Percentiles rank a stretch among this genome's conserved stretches.
Evolutionary conservation across 2,888 invertebrate species (phyloP).

Genomic region (Cantharis lateralis): DNA sequence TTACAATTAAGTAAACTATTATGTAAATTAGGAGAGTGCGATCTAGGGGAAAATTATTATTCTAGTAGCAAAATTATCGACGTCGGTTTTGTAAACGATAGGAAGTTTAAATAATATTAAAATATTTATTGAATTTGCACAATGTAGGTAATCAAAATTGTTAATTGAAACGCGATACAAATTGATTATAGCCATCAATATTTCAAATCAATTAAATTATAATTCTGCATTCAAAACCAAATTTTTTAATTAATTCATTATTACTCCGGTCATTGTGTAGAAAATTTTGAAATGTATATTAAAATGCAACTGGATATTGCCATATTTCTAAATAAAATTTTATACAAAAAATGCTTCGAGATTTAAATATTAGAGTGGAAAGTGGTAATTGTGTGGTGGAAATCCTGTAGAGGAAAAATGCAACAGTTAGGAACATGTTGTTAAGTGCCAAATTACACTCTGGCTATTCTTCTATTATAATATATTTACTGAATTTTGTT

Average conservation of each 20-base stretch:
- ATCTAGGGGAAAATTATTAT: background rate
- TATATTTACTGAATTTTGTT: too few species aligned
- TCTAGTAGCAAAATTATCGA: background rate
- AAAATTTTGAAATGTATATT: too few species aligned
- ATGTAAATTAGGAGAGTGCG: background rate
- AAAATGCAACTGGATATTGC: too few species aligned
- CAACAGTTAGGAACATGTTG: too few species aligned
- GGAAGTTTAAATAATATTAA: background rate
- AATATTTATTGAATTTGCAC: background rate
- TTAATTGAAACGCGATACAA: background rate
- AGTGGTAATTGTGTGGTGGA: too few species aligned
- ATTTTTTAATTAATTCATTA: background rate
- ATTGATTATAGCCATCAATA: background rate
- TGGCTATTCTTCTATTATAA: too few species aligned
- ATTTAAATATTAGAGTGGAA: too few species aligned
- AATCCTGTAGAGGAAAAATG: too few species aligned
- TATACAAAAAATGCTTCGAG: too few species aligned
- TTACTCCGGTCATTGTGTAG: background rate
- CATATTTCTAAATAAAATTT: too few species aligned
- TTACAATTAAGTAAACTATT: background rate
- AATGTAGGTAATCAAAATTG: background rate
- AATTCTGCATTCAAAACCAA: background rate
- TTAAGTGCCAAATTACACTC: too few species aligned
- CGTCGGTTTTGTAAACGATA: background rate
- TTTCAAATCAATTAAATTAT: background rate